phyloP scores from a whole-genome alignment of 2,797 vertebrate genomes.

The Phylloscopus collybita region DNA sequence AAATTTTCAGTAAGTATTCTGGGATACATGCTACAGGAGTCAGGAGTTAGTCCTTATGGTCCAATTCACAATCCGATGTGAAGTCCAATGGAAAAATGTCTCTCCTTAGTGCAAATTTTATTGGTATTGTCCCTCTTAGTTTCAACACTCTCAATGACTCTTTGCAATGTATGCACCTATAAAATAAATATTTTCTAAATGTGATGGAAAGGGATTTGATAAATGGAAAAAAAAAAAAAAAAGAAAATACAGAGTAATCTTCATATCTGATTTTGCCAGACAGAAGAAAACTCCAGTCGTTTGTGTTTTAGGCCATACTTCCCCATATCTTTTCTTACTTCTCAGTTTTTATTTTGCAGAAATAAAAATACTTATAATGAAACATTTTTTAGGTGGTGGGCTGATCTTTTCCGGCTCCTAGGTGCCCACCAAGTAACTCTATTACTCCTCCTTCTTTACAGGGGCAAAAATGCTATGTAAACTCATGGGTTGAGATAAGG shows the following conservation, averaged over 20 bases:
- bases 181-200: background rate
- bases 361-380: background rate
- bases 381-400: background rate
- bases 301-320: background rate
- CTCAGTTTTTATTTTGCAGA: background rate
- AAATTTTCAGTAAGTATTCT: background rate
- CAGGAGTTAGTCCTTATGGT: background rate
- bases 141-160: background rate
- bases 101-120: background rate
- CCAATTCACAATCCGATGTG: background rate
- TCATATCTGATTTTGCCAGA: background rate
- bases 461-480: background rate
- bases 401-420: background rate
- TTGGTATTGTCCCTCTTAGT: background rate
- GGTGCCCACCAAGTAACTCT: accelerated
- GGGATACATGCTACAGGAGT: background rate
- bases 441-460: background rate
- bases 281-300: background rate
- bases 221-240: background rate
- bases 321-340: background rate
- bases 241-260: background rate
- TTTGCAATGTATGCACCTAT: background rate
- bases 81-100: background rate
- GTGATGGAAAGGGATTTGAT: background rate
- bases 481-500: background rate